These are phyloP conservation scores for Phylloscopus trochiloides DNA, from an alignment of 2,113 vertebrate species.

Conservation along the genomic window DNA sequence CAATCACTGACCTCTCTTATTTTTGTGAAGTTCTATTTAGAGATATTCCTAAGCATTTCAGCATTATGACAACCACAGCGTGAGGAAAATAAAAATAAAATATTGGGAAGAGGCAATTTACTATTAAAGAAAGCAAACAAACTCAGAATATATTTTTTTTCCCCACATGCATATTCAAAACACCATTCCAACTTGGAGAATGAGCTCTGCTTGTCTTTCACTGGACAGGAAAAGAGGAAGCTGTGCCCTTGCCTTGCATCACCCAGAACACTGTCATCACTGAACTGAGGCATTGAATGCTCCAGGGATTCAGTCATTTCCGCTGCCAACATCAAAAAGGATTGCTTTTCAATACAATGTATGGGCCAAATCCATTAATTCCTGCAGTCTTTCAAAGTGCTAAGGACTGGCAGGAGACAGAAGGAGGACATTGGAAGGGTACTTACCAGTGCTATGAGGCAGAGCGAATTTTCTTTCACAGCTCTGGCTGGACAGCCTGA, in stretches of 20 bases:
- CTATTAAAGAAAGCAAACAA: not conserved
- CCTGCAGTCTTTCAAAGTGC: not conserved
- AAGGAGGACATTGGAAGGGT: not conserved
- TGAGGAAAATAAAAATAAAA: not conserved
- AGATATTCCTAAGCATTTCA: not conserved
- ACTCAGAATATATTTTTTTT: not conserved
- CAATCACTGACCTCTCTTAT: not conserved
- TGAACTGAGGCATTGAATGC: not conserved
- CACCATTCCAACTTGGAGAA: not conserved
- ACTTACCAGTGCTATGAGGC: not conserved
- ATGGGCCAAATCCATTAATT: conserved; percentile 10
- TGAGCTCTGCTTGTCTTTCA: not conserved
- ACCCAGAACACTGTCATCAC: not conserved
- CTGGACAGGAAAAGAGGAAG: not conserved
- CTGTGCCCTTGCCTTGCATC: not conserved
- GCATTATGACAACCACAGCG: not conserved
- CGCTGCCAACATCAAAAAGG: not conserved
- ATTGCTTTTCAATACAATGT: not conserved
- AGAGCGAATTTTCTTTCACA: not conserved
- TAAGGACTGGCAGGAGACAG: not conserved
- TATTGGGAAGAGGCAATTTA: not conserved
- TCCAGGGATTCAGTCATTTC: not conserved
- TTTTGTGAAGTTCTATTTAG: not conserved
- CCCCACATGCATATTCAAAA: not conserved
- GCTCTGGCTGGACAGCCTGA: not conserved